These are phyloP conservation scores for Acromyrmex heyeri DNA, from an alignment of 1,140 invertebrate genomes.

Conservation along the genomic window DNA sequence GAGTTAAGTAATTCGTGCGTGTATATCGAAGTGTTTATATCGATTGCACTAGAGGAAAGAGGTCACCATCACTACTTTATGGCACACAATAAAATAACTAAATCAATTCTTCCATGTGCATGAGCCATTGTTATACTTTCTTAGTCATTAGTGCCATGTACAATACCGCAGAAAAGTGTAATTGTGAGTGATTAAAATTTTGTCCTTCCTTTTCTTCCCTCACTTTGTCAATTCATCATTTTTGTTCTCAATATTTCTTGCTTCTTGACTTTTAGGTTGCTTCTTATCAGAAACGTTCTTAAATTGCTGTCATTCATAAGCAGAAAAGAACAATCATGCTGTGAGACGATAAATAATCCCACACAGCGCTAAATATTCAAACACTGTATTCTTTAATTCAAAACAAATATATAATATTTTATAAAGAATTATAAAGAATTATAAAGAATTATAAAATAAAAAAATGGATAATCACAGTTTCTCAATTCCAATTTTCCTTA, in stretches of 20 bases:
- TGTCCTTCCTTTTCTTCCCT: not conserved
- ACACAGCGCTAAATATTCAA: too few relatives aligned
- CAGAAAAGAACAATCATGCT: not conserved
- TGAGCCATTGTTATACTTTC: constrained; percentile 50
- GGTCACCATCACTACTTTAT: constrained; percentile 46
- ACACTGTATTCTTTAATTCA: too few relatives aligned
- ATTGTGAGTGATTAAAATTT: not conserved
- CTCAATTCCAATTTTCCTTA: not conserved
- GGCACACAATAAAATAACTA: constrained; percentile 51
- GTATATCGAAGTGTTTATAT: constrained; percentile 61
- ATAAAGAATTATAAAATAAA: not conserved
- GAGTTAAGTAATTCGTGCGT: constrained; percentile 50
- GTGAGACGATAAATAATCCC: too few relatives aligned
- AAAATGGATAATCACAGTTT: not conserved
- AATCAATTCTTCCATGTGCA: constrained; percentile 58
- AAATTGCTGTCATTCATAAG: not conserved
- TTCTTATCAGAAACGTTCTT: not conserved
- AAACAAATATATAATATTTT: too few relatives aligned
- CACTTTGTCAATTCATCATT: not conserved
- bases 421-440: not conserved
- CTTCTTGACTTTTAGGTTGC: not conserved
- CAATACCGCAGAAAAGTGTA: not conserved
- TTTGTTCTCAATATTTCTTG: not conserved
- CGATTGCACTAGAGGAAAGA: constrained; percentile 62
- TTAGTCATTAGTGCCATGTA: constrained; percentile 41